phyloP scores from a whole-genome alignment of 2,797 vertebrate species.

The Centropyge bicolor region DNA sequence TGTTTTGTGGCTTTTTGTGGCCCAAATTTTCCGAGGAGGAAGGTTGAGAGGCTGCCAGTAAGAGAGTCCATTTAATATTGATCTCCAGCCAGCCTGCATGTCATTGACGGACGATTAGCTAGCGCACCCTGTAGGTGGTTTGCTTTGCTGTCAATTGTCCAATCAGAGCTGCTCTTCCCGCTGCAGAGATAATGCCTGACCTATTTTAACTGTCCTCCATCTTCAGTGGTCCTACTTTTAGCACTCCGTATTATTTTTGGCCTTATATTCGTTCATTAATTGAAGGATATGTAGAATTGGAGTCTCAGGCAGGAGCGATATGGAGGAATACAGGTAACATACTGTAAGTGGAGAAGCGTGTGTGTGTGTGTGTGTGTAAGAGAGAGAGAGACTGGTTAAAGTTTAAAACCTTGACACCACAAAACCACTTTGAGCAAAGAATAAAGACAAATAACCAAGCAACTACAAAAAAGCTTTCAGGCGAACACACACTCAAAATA shows the following conservation, averaged over 20 bases:
- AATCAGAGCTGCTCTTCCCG: conserved; percentile 20
- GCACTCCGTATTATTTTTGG: background rate
- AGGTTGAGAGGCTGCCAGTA: conserved; percentile 33
- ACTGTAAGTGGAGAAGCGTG: background rate
- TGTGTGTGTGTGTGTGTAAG: conserved; percentile 6
- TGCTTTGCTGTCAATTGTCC: conserved; percentile 43
- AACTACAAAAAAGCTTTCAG: no score
- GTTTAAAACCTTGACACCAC: no score
- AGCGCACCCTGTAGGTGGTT: conserved; percentile 47
- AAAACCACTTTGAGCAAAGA: no score
- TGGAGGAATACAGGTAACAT: background rate
- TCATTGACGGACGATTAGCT: conserved; percentile 54
- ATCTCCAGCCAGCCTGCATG: conserved; percentile 48
- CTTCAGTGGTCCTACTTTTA: conserved; percentile 24
- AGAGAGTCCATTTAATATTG: conserved; percentile 37
- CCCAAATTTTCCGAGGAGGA: conserved; percentile 29
- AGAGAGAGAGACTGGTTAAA: no score
- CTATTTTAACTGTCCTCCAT: conserved; percentile 27
- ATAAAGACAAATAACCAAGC: no score
- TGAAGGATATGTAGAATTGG: background rate
- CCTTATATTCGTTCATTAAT: background rate
- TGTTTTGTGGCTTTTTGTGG: conserved; percentile 32
- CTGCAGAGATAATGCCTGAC: conserved; percentile 31
- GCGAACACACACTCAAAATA: background rate
- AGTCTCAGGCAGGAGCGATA: background rate